Evolutionary conservation across 2,113 vertebrate species (phyloP).

Genomic region (Orycteropus afer): DNA sequence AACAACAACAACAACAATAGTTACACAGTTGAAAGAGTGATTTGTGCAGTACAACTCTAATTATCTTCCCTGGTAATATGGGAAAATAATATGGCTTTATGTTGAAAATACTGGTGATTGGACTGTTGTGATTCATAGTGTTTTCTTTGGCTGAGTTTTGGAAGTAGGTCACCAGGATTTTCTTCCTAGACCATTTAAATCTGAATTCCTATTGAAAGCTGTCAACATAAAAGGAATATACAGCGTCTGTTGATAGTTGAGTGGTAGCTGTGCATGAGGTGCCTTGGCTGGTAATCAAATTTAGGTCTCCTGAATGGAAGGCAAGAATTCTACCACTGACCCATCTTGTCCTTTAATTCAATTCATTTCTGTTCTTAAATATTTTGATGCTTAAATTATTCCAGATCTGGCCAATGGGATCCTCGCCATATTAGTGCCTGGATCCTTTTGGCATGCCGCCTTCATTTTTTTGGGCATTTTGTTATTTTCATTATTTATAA

Average conservation of each 20-base stretch:
- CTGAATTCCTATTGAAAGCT: neutral
- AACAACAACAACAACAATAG: no score
- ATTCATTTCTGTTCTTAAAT: neutral
- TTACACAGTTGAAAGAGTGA: neutral
- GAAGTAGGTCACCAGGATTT: neutral
- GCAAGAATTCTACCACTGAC: neutral
- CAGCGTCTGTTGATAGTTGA: no score
- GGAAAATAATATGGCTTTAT: neutral
- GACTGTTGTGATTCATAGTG: neutral
- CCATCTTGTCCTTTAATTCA: neutral
- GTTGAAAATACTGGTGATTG: neutral
- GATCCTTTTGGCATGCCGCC: neutral
- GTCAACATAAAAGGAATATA: neutral
- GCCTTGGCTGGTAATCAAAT: no score
- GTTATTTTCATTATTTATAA: neutral
- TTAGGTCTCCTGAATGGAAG: neutral
- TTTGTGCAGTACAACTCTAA: neutral
- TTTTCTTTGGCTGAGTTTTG: neutral
- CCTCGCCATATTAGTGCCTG: neutral
- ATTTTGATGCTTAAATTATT: neutral
- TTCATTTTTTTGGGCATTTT: neutral
- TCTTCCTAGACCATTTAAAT: neutral
- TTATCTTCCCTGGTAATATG: conserved; percentile 25
- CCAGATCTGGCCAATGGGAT: neutral
- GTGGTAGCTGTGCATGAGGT: no score